Percentiles rank a stretch among this genome's conserved stretches.
phyloP scores from a whole-genome alignment of 2,797 vertebrate genomes.

The Megaceryle alcyon region DNA sequence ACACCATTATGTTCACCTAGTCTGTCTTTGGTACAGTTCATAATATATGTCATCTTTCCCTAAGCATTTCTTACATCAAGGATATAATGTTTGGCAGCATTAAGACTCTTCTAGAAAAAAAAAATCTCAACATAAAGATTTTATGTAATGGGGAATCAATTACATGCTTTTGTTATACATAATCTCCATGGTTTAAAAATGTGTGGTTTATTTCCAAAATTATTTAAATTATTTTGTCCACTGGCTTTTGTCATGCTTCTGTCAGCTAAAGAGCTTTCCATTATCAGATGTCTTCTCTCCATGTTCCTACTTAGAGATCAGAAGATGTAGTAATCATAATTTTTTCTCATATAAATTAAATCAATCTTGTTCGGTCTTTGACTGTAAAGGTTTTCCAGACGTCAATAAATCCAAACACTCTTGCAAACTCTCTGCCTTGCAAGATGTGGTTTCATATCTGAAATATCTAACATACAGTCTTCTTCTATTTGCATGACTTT shows the following conservation, averaged over 20 bases:
- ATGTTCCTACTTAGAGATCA: neutral
- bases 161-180: neutral
- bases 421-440: neutral
- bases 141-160: neutral
- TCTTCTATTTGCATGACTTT: neutral
- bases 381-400: neutral
- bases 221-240: neutral
- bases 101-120: neutral
- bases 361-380: constrained; percentile 1
- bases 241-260: neutral
- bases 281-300: neutral
- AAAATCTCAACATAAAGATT: neutral
- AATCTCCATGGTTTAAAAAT: neutral
- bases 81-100: neutral
- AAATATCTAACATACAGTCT: neutral
- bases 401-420: neutral
- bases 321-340: neutral
- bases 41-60: neutral
- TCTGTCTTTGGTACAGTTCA: neutral
- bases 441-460: neutral
- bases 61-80: neutral
- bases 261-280: neutral
- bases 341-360: constrained; percentile 9
- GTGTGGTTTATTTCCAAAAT: neutral
- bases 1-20: neutral